Base-by-base conservation (phyloP, 2,113 vertebrate species). In the Mesembrinibis cayennensis region DNA sequence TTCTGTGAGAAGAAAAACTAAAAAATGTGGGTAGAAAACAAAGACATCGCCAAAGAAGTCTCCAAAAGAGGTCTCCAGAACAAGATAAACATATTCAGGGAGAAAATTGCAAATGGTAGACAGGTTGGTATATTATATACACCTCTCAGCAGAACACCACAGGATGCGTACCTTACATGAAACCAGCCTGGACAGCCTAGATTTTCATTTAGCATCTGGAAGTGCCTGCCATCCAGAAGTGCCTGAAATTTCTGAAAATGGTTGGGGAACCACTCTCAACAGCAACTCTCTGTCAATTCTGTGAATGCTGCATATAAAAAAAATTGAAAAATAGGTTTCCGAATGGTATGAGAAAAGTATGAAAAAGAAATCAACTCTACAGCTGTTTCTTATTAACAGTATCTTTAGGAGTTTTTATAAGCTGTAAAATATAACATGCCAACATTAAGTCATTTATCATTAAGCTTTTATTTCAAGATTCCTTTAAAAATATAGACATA, bases 381-480 rank as follows among this genome's bases (percentile, higher is more conserved):
- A 90, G 40, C 62, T 90, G 88, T 77, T 96, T 96, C 44, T 84
- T 71, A 89, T 89, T 96, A 95, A 83, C n/a, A 44, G 4, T 89
- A 85, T 93, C 80, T 77, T 92, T 30, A 58, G 53, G 55, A 92
- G 52, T 59, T 92, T 94, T 95, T 93, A 94, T 67, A 93, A 91
- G 44, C 65, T 92, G 77, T 76, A 89, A 93, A 89, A 94, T 56
- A 67, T 16, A 79, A 72, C 63, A 61, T 63, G 88, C 82, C 76
- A 94, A 81, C 30, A 71, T 87, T 74, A 92, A 87, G 66, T 89
- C 65, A 93, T 89, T 78, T 78, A 81, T 76, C 92, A 93, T 94
- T 92, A 95, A 71, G 36, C 27, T 89, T 91, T 93, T 36, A 72
- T 92, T 93, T 82, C 52, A 72, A 76, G 49, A 90, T 69, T 73